Base-by-base conservation (phyloP, 2,888 invertebrate genomes). In the Formica aserva region DNA sequence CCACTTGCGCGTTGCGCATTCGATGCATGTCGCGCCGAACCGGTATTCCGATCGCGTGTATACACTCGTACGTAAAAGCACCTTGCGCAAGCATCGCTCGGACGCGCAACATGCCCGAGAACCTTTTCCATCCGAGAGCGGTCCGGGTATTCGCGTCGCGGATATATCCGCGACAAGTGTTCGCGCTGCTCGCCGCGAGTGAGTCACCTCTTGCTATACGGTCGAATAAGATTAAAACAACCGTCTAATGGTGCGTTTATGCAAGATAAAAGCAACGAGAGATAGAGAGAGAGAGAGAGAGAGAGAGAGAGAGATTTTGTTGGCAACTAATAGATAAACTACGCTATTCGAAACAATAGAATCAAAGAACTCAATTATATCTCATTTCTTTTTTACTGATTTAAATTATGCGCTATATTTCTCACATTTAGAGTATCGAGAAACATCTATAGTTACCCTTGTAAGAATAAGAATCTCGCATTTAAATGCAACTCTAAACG, bases 111-210 rank as follows among this genome's bases (percentile, higher is more conserved):
- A 35, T 63, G 62, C 71, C 29, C 71, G 81, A 48, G 67, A 83
- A 82, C 86, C 86, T 88, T 88, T 87, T 83, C 82, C 63, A 66
- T 55, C 62, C 55, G 86, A 82, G 86, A 87, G 74, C 52, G 82
- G 67, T 55, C 38, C 60, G 48, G 85, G 89, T 81, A 82, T 76
- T 83, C 63, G 76, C 85, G 80, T 85, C 85, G 75, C 86, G 83
- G 84, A 83, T 86, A 32, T 32, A 88, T 77, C 60, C 85, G 86
- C 88, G 90, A 90, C 90, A 90, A 90, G 90, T 90, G 90, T 85
- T 85, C 87, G 87, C 77, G 67, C 90, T 90, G 84, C 86, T 89
- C 87, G 84, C 90, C 87, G 77, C 65, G 87, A 89, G 87, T 90
- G 90, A 90, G 85, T 90, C 90, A 90, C 90, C 86, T 80, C 65